Percentiles rank a stretch among this genome's conserved stretches.
Conservation (phyloP, 2,113 vertebrate species). For the Atherinomorus stipes region DNA sequence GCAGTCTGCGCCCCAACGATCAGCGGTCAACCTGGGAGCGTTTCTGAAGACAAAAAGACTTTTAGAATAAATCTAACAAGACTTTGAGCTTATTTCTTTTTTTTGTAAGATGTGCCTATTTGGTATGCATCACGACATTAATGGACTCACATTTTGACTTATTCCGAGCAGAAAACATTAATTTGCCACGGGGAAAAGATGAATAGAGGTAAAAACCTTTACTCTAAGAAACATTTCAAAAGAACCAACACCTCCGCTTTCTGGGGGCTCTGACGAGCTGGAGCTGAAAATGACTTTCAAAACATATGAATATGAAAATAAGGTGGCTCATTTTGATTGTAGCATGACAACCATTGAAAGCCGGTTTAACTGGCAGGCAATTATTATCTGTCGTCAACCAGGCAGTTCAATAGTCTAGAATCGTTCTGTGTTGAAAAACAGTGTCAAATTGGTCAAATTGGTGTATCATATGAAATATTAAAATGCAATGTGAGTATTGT, state of each 20-base stretch:
- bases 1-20: constrained; percentile 36
- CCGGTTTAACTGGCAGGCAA: constrained; percentile 32
- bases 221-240: constrained; percentile 54
- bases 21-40: constrained; percentile 18
- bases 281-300: constrained; percentile 35
- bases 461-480: background rate
- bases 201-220: constrained; percentile 59
- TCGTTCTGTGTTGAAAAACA: constrained; percentile 8
- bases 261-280: constrained; percentile 13
- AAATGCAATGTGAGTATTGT: background rate
- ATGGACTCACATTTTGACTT: constrained; percentile 39
- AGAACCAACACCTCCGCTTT: constrained; percentile 35
- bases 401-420: constrained; percentile 14
- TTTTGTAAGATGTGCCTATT: constrained; percentile 35
- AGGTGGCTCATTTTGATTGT: constrained; percentile 41
- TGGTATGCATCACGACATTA: constrained; percentile 53
- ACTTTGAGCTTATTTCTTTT: constrained; percentile 35
- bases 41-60: constrained; percentile 27
- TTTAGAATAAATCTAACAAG: constrained; percentile 29
- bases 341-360: constrained; percentile 11
- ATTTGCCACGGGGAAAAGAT: constrained; percentile 61
- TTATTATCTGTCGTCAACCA: constrained; percentile 19
- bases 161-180: constrained; percentile 58
- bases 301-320: constrained; percentile 48
- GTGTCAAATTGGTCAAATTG: background rate